phyloP scores from a whole-genome alignment of 2,113 vertebrate genomes.

The Vulpes vulpes region DNA sequence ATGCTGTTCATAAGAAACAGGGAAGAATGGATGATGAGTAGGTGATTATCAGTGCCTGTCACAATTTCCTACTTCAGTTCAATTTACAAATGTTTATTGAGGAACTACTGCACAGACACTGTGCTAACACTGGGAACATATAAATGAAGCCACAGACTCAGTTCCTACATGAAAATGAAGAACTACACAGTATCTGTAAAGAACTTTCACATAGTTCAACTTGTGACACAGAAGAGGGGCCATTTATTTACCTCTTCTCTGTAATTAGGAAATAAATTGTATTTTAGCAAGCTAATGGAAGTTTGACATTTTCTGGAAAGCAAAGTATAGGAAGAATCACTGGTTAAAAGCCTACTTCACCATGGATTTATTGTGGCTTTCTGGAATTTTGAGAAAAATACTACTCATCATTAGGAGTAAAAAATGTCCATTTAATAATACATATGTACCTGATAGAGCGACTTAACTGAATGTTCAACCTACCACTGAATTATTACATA shows the following conservation, averaged over 20 bases:
- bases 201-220: not conserved
- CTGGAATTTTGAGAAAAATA: slow-evolving; percentile 17
- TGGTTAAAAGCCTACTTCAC: not conserved
- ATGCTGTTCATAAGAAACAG: not conserved
- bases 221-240: not conserved
- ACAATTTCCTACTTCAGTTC: slow-evolving; percentile 5
- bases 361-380: not conserved
- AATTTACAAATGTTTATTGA: not conserved
- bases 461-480: not conserved
- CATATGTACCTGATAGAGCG: not conserved
- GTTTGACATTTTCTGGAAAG: slow-evolving; percentile 29
- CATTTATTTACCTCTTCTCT: not conserved
- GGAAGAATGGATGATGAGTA: not conserved
- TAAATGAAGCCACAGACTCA: not conserved
- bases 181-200: not conserved
- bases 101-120: not conserved
- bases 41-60: not conserved
- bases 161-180: not conserved
- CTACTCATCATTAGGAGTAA: not conserved
- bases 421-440: not conserved
- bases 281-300: not conserved
- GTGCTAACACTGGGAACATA: not conserved
- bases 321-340: not conserved
- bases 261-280: not conserved
- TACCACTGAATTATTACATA: not conserved